Conservation (phyloP, 2,888 invertebrate genomes). For the Didymodactylos carnosus region DNA sequence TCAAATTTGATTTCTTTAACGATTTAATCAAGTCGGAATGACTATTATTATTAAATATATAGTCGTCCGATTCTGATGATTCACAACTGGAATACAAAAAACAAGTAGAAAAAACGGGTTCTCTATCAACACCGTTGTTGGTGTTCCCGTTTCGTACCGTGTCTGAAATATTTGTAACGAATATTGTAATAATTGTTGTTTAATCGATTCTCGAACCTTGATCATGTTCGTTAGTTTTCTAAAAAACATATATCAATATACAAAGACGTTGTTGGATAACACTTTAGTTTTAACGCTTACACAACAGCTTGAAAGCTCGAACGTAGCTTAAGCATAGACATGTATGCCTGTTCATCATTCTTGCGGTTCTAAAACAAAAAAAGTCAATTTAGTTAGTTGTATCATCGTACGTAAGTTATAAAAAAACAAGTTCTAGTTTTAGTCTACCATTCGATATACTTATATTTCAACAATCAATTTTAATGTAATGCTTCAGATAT, state of each 20-base stretch:
- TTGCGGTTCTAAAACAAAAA: background rate
- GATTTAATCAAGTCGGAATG: no score
- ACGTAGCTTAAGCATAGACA: background rate
- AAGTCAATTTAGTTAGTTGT: no score
- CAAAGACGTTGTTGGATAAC: background rate
- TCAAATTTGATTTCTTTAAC: no score
- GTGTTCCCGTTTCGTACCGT: background rate
- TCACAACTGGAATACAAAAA: background rate
- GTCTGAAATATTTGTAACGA: background rate
- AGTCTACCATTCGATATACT: no score
- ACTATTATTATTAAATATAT: no score
- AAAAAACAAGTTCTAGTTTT: no score
- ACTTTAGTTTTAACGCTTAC: background rate
- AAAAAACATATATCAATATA: background rate
- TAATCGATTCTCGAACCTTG: background rate
- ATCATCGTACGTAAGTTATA: no score
- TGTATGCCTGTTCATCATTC: background rate
- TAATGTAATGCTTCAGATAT: no score
- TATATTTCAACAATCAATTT: no score
- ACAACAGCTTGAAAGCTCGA: background rate
- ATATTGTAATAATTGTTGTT: background rate
- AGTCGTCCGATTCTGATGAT: background rate
- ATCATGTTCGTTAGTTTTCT: background rate
- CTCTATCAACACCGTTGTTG: background rate
- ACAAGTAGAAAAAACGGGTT: background rate